These are phyloP conservation scores for Caenorhabditis afra DNA, from an alignment of 2,888 invertebrate species.

Conservation along the genomic window DNA sequence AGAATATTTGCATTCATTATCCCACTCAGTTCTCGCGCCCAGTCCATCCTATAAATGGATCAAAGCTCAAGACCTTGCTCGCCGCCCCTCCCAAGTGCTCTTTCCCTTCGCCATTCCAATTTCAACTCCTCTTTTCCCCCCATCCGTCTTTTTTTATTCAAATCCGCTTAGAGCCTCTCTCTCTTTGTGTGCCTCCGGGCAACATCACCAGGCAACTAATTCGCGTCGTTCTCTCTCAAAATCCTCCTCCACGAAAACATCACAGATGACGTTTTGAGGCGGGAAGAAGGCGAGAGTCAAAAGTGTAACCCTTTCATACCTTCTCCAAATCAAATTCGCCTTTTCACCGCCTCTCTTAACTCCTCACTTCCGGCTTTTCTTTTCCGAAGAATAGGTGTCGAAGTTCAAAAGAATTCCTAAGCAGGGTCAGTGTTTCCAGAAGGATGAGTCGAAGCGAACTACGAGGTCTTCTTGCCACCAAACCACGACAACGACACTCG, in stretches of 20 bases:
- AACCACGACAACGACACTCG: constrained; percentile 39
- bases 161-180: constrained; percentile 8
- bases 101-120: background rate
- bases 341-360: no score
- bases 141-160: constrained; percentile 11
- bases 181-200: background rate
- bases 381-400: background rate
- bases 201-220: constrained; percentile 1
- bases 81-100: background rate
- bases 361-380: background rate
- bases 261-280: background rate
- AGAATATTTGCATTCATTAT: constrained; percentile 21
- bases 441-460: constrained; percentile 45
- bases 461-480: constrained; percentile 36
- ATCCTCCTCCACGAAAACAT: background rate
- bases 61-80: constrained; percentile 34
- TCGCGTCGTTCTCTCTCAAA: background rate
- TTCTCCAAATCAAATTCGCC: background rate
- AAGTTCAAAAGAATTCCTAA: background rate
- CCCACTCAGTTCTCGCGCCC: constrained; percentile 7
- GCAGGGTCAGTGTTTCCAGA: background rate
- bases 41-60: constrained; percentile 11
- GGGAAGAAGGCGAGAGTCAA: no score
- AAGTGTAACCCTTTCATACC: background rate
- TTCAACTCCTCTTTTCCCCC: constrained; percentile 5